These are phyloP conservation scores for Caenorhabditis remanei DNA, from an alignment of 1,140 invertebrate genomes.

Conservation along the genomic window DNA sequence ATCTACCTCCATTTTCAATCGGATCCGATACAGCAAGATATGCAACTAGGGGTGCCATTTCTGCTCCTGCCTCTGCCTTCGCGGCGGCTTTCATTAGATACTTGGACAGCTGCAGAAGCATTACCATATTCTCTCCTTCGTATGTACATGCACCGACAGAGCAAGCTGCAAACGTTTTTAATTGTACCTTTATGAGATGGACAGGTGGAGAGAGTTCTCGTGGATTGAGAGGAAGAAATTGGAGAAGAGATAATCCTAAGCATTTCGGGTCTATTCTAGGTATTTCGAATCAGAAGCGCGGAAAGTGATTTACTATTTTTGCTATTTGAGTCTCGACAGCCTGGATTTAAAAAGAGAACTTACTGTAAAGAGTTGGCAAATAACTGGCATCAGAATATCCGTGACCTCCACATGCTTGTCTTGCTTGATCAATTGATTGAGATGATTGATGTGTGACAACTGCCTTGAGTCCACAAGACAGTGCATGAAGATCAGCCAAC, in stretches of 20 bases:
- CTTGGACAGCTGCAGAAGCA: slow-evolving; percentile 84
- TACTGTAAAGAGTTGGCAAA: slow-evolving; percentile 36
- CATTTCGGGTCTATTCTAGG: slow-evolving; percentile 71
- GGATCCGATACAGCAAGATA: slow-evolving; percentile 21
- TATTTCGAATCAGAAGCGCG: slow-evolving; percentile 81
- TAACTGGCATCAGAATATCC: slow-evolving; percentile 87
- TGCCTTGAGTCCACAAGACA: slow-evolving; percentile 91
- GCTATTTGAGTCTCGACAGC: too few species aligned
- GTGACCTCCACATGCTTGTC: slow-evolving; percentile 92
- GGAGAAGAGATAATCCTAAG: background rate
- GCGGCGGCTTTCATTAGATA: slow-evolving; percentile 57
- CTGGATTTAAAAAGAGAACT: background rate
- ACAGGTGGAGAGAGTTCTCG: slow-evolving; percentile 80
- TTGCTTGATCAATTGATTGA: slow-evolving; percentile 80
- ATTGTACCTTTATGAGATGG: slow-evolving; percentile 82
- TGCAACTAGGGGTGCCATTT: slow-evolving; percentile 35
- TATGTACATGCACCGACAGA: slow-evolving; percentile 89
- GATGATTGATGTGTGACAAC: slow-evolving; percentile 82
- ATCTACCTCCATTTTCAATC: slow-evolving; percentile 6
- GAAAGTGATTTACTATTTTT: too few species aligned
- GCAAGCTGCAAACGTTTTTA: slow-evolving; percentile 83
- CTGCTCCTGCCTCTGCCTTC: slow-evolving; percentile 17
- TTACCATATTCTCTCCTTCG: slow-evolving; percentile 92
- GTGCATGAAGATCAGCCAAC: slow-evolving; percentile 85
- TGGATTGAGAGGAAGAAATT: background rate